Percentiles rank a stretch among this genome's conserved stretches.
These are phyloP conservation scores for Nomada ferruginata DNA, from an alignment of 2,888 invertebrate species.

Conservation along the genomic window DNA sequence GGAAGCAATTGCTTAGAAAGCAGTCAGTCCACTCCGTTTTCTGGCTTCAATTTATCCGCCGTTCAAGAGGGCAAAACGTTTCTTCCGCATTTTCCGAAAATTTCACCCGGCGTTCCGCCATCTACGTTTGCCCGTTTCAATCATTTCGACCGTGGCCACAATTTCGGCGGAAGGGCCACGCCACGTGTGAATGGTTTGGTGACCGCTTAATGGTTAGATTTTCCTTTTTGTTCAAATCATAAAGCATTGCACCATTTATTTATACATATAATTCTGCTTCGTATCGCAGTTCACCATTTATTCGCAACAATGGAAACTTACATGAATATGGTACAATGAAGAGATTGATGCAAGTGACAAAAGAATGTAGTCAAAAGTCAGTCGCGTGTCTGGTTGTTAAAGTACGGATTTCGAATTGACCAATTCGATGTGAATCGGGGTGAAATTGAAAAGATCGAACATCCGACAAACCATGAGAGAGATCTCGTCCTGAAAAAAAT, in stretches of 20 bases:
- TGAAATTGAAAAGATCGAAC: not conserved
- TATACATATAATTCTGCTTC: not conserved
- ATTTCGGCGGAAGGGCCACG: not conserved
- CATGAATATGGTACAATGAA: no score
- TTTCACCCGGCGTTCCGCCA: not conserved
- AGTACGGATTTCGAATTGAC: not conserved
- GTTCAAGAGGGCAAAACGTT: not conserved
- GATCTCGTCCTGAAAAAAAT: slow-evolving; percentile 38
- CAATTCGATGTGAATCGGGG: no score
- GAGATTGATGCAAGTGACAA: not conserved
- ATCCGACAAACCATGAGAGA: slow-evolving; percentile 30
- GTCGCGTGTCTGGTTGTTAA: not conserved
- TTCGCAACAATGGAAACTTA: no score
- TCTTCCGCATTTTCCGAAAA: not conserved
- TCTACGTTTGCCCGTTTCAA: slow-evolving; percentile 23
- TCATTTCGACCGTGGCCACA: not conserved
- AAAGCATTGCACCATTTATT: not conserved
- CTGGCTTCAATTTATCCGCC: slow-evolving; percentile 3
- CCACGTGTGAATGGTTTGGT: not conserved
- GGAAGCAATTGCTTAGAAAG: slow-evolving; percentile 1
- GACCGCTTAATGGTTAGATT: no score
- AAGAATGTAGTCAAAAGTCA: not conserved
- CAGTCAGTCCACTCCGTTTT: not conserved
- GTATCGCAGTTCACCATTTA: not conserved
- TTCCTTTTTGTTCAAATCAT: no score